Conservation (phyloP, 1,140 invertebrate species). For the Littorina saxatilis region DNA sequence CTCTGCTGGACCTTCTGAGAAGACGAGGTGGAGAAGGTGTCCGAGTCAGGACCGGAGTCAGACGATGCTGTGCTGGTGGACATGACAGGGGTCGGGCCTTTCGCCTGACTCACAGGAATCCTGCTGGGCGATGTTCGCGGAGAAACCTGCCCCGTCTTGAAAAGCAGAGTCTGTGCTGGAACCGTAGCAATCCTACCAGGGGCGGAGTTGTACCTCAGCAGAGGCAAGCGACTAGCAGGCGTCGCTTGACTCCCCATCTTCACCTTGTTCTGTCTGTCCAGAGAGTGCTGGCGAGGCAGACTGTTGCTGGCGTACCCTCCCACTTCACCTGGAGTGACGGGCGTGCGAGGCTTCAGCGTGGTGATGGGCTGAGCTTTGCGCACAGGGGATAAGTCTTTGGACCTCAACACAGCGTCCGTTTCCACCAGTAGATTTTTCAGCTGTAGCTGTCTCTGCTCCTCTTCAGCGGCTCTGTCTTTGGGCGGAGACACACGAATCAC, state of each 20-base stretch:
- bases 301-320: constrained; percentile 49
- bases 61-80: background rate
- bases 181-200: constrained; percentile 69
- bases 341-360: constrained; percentile 63
- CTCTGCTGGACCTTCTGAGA: constrained; percentile 48
- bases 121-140: constrained; percentile 48
- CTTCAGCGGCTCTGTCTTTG: constrained; percentile 33
- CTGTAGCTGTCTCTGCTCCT: constrained; percentile 58
- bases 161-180: constrained; percentile 57
- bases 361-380: constrained; percentile 71
- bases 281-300: constrained; percentile 50
- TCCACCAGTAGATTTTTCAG: constrained; percentile 55
- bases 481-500: background rate
- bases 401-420: constrained; percentile 53
- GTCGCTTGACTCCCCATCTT: constrained; percentile 54
- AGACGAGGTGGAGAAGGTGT: constrained; percentile 1
- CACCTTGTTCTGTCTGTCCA: constrained; percentile 38
- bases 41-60: background rate
- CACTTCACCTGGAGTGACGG: constrained; percentile 41
- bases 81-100: background rate
- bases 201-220: constrained; percentile 64
- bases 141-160: constrained; percentile 32
- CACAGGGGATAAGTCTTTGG: constrained; percentile 44
- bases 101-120: constrained; percentile 46
- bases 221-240: constrained; percentile 48